These are phyloP conservation scores for Glossophaga mutica DNA, from an alignment of 2,797 vertebrate species.

Conservation along the genomic window DNA sequence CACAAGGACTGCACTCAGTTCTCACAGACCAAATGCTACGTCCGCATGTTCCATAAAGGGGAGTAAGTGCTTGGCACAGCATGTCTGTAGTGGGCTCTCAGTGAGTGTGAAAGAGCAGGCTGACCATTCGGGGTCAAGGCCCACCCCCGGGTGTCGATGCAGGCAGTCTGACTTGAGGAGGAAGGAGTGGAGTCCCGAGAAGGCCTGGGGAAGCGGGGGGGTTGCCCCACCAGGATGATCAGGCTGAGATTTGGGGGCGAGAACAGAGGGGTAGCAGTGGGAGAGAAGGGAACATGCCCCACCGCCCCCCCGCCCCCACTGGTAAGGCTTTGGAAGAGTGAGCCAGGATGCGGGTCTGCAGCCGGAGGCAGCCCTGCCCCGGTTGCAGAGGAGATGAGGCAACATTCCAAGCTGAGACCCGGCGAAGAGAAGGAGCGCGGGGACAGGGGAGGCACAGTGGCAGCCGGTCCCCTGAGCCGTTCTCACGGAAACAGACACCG, in stretches of 20 bases:
- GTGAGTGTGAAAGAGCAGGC: slow-evolving; percentile 40
- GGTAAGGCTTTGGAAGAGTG: neutral
- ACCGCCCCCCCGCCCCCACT: neutral
- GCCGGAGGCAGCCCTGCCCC: neutral
- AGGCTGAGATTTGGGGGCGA: neutral
- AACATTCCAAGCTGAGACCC: neutral
- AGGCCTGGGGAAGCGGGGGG: too few relatives aligned
- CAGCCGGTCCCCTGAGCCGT: neutral
- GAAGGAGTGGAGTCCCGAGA: neutral
- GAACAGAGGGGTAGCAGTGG: too few relatives aligned
- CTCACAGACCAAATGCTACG: neutral
- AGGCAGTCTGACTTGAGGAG: neutral
- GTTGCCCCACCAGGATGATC: neutral
- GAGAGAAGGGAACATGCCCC: neutral
- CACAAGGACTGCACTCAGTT: neutral
- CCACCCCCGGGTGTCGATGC: neutral
- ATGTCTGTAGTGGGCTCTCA: neutral
- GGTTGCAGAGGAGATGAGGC: neutral
- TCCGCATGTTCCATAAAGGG: neutral
- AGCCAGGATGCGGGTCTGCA: neutral
- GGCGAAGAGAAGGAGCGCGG: neutral
- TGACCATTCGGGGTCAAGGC: slow-evolving; percentile 58
- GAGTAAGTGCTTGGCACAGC: slow-evolving; percentile 7
- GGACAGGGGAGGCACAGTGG: neutral
- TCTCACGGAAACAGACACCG: neutral